Evolutionary conservation across 2,113 vertebrate species (phyloP).

Genomic region (Bambusicola thoracicus): DNA sequence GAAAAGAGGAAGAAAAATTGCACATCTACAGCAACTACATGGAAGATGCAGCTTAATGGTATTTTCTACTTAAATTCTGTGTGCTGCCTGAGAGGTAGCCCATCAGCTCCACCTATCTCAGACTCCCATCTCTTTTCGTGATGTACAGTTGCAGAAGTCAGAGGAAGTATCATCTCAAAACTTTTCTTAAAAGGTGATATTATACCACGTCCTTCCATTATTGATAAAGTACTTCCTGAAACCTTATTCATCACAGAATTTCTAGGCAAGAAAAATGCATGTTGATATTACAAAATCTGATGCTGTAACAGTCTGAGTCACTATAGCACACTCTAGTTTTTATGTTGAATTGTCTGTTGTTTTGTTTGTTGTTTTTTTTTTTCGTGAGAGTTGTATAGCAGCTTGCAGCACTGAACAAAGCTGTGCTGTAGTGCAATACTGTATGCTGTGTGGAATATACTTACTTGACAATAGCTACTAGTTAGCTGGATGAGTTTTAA

Average conservation of each 20-base stretch:
- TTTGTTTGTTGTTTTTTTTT: not conserved
- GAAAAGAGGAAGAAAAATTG: not conserved
- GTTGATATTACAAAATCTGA: slow-evolving; percentile 23
- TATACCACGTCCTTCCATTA: not conserved
- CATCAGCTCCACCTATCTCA: not conserved
- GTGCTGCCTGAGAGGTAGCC: not conserved
- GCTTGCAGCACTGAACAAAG: slow-evolving; percentile 22
- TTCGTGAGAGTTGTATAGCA: not conserved
- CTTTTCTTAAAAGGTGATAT: not conserved
- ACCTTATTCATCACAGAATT: slow-evolving; percentile 14
- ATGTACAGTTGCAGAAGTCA: not conserved
- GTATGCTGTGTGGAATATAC: not conserved
- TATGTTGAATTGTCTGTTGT: not conserved
- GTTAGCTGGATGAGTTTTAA: slow-evolving; percentile 5
- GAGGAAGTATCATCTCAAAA: not conserved
- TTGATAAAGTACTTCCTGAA: slow-evolving; percentile 15
- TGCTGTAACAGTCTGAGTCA: slow-evolving; percentile 19
- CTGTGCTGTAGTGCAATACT: slow-evolving; percentile 1
- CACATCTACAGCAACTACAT: not conserved
- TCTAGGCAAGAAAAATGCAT: not conserved
- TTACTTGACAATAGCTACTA: slow-evolving; percentile 8
- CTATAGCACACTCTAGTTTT: slow-evolving; percentile 30
- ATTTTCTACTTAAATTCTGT: no score
- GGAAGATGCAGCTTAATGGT: not conserved
- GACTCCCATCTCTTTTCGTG: not conserved